Evolutionary conservation across 2,888 invertebrate species (phyloP).

Genomic region (Chalcis sispes): DNA sequence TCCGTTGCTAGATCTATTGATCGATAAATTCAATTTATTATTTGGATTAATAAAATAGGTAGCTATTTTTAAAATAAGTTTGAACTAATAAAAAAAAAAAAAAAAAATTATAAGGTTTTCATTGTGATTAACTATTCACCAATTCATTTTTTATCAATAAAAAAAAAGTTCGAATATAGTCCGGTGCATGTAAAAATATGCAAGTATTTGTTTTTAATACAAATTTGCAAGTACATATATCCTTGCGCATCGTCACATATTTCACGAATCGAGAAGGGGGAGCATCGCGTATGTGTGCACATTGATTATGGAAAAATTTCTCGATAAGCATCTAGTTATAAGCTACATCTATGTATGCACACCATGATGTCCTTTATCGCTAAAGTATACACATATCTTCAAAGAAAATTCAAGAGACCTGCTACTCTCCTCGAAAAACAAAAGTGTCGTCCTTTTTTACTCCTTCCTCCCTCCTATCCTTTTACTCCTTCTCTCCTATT

Average conservation of each 20-base stretch:
- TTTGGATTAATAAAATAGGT: too few species aligned
- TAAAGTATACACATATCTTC: conserved; percentile 6
- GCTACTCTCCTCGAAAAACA: conserved; percentile 14
- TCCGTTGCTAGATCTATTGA: too few species aligned
- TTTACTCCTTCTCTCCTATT: neutral
- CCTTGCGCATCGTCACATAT: conserved; percentile 20
- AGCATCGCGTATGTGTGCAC: neutral
- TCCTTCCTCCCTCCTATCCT: conserved; percentile 12
- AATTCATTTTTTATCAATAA: too few species aligned
- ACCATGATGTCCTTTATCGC: neutral
- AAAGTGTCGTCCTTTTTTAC: conserved; percentile 37
- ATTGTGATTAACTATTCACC: too few species aligned
- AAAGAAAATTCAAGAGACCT: conserved; percentile 27
- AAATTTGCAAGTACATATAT: too few species aligned
- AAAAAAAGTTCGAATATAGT: too few species aligned
- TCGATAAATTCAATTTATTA: too few species aligned
- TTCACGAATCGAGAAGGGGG: conserved; percentile 22
- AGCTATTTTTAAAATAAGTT: too few species aligned
- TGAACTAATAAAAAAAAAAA: too few species aligned
- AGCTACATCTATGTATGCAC: neutral
- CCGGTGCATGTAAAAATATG: too few species aligned
- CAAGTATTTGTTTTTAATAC: too few species aligned
- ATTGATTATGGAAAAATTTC: conserved; percentile 54
- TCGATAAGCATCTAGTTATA: conserved; percentile 41
- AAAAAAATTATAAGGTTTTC: too few species aligned